These are phyloP conservation scores for Oedothorax gibbosus DNA, from an alignment of 1,140 invertebrate species.

Conservation along the genomic window DNA sequence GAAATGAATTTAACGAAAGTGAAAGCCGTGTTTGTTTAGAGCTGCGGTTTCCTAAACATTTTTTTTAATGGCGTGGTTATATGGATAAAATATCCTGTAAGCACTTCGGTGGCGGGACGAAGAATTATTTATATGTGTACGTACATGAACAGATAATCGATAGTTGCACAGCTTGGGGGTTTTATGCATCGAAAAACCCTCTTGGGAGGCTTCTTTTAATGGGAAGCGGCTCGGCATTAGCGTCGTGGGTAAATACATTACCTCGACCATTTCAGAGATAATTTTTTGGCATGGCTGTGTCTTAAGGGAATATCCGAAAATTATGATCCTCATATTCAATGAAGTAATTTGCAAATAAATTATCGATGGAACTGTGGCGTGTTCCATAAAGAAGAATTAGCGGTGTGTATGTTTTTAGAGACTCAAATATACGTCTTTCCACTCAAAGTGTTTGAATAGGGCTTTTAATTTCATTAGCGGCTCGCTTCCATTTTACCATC, in stretches of 20 bases:
- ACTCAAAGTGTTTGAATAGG: conserved; percentile 12
- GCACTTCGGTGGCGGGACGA: conserved; percentile 11
- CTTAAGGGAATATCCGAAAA: background rate
- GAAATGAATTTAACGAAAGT: conserved; percentile 47
- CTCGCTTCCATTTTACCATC: too few relatives aligned
- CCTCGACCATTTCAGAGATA: background rate
- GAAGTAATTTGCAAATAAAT: conserved; percentile 38
- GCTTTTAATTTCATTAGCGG: conserved; percentile 24
- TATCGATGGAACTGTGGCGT: background rate
- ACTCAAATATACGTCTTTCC: background rate
- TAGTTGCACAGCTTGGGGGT: background rate
- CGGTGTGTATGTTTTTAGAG: background rate
- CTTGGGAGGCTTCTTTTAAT: conserved; percentile 17
- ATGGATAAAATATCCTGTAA: conserved; percentile 26
- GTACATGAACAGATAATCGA: background rate
- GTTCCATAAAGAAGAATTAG: conserved; percentile 22
- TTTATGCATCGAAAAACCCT: conserved; percentile 4
- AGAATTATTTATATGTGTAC: conserved; percentile 24
- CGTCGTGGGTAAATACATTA: conserved; percentile 36
- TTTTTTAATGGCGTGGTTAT: conserved; percentile 36
- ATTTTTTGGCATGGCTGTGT: background rate
- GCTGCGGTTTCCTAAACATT: conserved; percentile 12
- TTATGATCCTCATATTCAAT: background rate
- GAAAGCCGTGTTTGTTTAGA: conserved; percentile 42
- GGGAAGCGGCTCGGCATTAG: conserved; percentile 5